Base-by-base conservation (phyloP, 2,888 invertebrate genomes). In the Entomobrya multifasciata region DNA sequence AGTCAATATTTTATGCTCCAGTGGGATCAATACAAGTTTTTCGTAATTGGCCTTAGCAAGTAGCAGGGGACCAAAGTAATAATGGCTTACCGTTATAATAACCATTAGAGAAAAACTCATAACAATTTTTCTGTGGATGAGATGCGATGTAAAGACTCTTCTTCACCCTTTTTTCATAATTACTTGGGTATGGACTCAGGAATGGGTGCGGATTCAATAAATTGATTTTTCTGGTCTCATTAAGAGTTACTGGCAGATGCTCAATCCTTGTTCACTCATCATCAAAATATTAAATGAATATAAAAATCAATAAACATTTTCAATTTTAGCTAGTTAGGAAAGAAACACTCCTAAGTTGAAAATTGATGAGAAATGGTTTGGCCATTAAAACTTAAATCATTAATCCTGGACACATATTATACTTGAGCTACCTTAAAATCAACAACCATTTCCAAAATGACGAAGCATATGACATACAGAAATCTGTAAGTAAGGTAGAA, bases 391-490 rank as follows among this genome's bases (percentile, higher is more conserved):
- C n/a, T n/a, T n/a, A n/a, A n/a, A n/a, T n/a, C n/a, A n/a, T n/a
- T n/a, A n/a, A n/a, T n/a, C n/a, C n/a, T n/a, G n/a, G n/a, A n/a
- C n/a, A n/a, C n/a, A n/a, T n/a, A n/a, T n/a, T n/a, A n/a, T n/a
- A n/a, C n/a, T n/a, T n/a, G n/a, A 72, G 13, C 57, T 20, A 62
- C 22, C 36, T 79, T 55, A 74, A 82, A 87, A 77, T 87, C 86
- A 87, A 82, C 81, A 87, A 87, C 86, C 86, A 82, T 82, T 74
- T 76, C 41, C n/a, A 17, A 62, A 79, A 86, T 57, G 79, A 86
- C 70, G 67, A 65, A 65, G 67, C 77, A 84, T 84, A n/a, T n/a
- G n/a, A n/a, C n/a, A n/a, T n/a, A n/a, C n/a, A n/a, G n/a, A n/a
- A n/a, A n/a, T n/a, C n/a, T n/a, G n/a, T n/a, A n/a, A n/a, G n/a